Evolutionary conservation across 2,888 invertebrate genomes (phyloP), one percentile per base, ranked within the genome.

Genomic region (Epiperipatus broadwayi): DNA sequence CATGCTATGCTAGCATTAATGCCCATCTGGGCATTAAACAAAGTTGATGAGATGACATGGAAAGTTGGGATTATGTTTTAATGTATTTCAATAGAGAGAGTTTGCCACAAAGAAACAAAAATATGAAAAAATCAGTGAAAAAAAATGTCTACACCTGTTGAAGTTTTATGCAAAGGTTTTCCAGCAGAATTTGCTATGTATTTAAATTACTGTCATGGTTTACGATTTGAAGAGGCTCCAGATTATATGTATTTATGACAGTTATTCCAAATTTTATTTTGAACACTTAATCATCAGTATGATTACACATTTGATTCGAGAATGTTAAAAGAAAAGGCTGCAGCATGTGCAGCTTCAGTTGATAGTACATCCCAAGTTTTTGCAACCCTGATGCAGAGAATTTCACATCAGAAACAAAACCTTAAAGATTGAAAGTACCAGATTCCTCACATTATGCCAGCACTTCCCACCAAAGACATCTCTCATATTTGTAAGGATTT

Each of bases 271-370:
- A 97, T 97, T 62, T 71, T 97, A 60, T 97, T 97, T 73, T 83
- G 95, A 62, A 97, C 95, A 50, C 73, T 97, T 58, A 95, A 93
- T 69, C 91, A 95, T 65, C 87, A 91, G 66, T 93, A 91, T 66
- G 93, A 95, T 67, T 93, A 91, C 68, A 84, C 83, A 55, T 97
- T 95, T 66, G 97, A 97, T 68, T 97, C 97, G 95, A 97, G 93
- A 54, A 81, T 93, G 78, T 70, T 95, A 59, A 87, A 93, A 58
- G 93, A 95, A 64, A 89, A 89, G 55, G 71, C 74, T 39, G 73
- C 73, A 16, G 65, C 66, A 33, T 63, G 66, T 16, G 49, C 49
- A 22, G 52, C 51, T 14, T 46, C 48, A 25, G 50, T 49, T 21
- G 46, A 48, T 22, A 49, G 51, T 20, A 45, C 49, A 15, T 40